Evolutionary conservation across 1,140 invertebrate species (phyloP).

Genomic region (Leptoteleia sp.): DNA sequence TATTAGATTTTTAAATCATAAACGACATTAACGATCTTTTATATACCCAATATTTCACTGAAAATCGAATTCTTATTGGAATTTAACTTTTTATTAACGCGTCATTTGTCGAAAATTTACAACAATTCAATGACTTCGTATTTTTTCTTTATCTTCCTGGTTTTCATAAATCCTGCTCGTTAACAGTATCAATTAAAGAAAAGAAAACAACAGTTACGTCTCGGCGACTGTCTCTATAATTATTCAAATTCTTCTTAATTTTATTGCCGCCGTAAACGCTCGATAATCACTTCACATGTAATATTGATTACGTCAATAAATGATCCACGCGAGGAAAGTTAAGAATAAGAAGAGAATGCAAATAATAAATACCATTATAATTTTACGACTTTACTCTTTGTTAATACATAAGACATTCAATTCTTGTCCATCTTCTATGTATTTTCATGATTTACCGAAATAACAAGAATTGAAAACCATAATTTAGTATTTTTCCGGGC

Average conservation of each 20-base stretch:
- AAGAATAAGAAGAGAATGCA: slow-evolving; percentile 3
- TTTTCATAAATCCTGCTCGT: slow-evolving; percentile 51
- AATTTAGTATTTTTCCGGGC: no score
- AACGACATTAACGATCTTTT: background rate
- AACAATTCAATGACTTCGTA: slow-evolving; percentile 17
- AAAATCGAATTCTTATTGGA: slow-evolving; percentile 11
- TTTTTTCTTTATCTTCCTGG: slow-evolving; percentile 20
- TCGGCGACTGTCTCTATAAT: slow-evolving; percentile 58
- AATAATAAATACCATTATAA: slow-evolving; percentile 19
- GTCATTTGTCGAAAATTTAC: slow-evolving; percentile 15
- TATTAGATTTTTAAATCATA: slow-evolving; percentile 22
- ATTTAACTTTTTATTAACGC: slow-evolving; percentile 9
- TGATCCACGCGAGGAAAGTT: slow-evolving; percentile 22
- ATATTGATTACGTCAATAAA: slow-evolving; percentile 61
- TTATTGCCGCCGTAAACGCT: slow-evolving; percentile 57
- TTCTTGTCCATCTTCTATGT: slow-evolving; percentile 9
- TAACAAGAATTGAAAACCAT: no score
- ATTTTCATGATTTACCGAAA: slow-evolving; percentile 19
- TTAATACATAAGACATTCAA: slow-evolving; percentile 31
- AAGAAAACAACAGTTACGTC: slow-evolving; percentile 58
- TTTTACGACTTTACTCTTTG: slow-evolving; percentile 17
- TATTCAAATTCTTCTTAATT: slow-evolving; percentile 63
- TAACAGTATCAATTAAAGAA: slow-evolving; percentile 54
- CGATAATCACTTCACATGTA: slow-evolving; percentile 55
- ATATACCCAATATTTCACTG: slow-evolving; percentile 4